Evolutionary conservation across 2,888 invertebrate genomes (phyloP), one percentile per base, ranked within the genome.

Genomic region (Hirtodrosophila confusa): DNA sequence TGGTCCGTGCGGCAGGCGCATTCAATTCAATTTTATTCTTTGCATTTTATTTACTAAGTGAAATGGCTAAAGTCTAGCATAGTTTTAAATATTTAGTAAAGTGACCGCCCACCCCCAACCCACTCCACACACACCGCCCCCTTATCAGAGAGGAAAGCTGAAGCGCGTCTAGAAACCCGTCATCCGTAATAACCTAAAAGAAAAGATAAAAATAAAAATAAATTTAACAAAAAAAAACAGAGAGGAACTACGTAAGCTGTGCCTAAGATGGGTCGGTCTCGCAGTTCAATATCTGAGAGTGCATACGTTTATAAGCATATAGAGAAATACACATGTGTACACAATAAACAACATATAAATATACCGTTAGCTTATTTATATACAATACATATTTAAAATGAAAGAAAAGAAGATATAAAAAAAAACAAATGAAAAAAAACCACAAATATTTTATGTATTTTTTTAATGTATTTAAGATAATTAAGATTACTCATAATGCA

Each of bases 381-480:
- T 78, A 82, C 47, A 85, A 17, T 78, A 82, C 44, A 75, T 57
- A 78, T 60, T 79, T 67, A 64, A 80, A 69, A 64, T 50, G 54
- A 56, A 53, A 56, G 51, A 44, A 44, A 43, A 47, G 10, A 37
- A 40, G 33, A 31, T 3, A 4, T 37, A 55, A 63, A 53, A 47
- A 24, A 62, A 43, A 48, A 45, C 27, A 44, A 45, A 24, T 39
- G 44, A 40, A 24, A 29, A 54, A 57, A 74, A 54, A 41, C 49
- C 58, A 49, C 66, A 82, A 79, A 80, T 86, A 86, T 80, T 80
- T 80, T 83, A 80, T 80, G 80, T 80, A 80, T 80, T 80, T 80
- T 80, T 80, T 80, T 80, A 80, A 80, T 69, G 86, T 80, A 80
- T 86, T 86, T 80, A 80, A 80, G 82, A 70, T 83, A 83, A 86